phyloP scores from a whole-genome alignment of 1,140 invertebrate species.

The Cheumatopsyche charites region DNA sequence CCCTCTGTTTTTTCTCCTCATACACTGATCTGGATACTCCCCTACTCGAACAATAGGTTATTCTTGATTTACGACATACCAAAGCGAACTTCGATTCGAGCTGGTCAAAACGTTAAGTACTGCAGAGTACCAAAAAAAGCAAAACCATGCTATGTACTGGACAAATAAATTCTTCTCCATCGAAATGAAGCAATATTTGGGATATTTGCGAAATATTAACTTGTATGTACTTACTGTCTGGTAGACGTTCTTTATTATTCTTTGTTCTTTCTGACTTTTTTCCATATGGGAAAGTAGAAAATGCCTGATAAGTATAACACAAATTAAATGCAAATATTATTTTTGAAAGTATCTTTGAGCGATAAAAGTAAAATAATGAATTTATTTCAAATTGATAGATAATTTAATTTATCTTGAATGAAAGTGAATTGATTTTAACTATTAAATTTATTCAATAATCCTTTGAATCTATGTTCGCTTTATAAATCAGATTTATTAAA shows the following conservation, averaged over 20 bases:
- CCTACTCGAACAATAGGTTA: conserved; percentile 10
- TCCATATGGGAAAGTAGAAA: not conserved
- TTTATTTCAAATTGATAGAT: too few relatives aligned
- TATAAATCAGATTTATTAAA: too few relatives aligned
- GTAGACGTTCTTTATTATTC: conserved; percentile 10
- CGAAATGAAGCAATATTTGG: conserved; percentile 35
- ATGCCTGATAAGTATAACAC: too few relatives aligned
- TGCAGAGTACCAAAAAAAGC: not conserved
- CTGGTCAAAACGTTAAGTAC: not conserved
- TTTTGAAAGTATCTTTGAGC: too few relatives aligned
- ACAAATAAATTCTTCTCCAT: conserved; percentile 36
- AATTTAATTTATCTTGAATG: too few relatives aligned
- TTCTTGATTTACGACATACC: conserved; percentile 18
- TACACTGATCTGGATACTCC: not conserved
- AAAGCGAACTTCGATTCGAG: too few relatives aligned
- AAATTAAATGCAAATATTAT: too few relatives aligned
- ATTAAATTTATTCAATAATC: too few relatives aligned
- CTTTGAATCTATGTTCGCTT: too few relatives aligned
- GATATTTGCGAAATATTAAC: conserved; percentile 37
- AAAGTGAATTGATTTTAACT: too few relatives aligned
- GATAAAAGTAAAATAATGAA: too few relatives aligned
- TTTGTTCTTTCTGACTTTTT: conserved; percentile 16
- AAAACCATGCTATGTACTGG: not conserved
- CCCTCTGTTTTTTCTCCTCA: not conserved
- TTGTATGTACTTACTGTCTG: conserved; percentile 4